phyloP scores from a whole-genome alignment of 2,113 vertebrate genomes.

The Seriola dumerili region DNA sequence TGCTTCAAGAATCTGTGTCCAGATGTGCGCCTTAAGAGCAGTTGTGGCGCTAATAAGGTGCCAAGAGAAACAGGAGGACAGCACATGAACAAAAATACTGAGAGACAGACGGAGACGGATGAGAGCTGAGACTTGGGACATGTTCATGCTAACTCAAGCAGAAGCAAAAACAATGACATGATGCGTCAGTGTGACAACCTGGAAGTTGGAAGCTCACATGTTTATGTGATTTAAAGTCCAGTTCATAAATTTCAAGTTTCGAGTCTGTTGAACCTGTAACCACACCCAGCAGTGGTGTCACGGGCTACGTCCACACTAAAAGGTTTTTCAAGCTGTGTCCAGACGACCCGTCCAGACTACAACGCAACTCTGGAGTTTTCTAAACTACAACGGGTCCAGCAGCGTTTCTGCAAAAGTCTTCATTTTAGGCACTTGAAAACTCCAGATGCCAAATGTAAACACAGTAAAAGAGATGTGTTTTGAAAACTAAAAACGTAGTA shows the following conservation, averaged over 20 bases:
- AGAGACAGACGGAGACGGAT: constrained; percentile 32
- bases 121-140: constrained; percentile 23
- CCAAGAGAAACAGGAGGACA: constrained; percentile 78
- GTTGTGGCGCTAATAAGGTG: constrained; percentile 78
- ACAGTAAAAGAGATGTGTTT: too few relatives aligned
- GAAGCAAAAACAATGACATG: neutral
- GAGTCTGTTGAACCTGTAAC: neutral
- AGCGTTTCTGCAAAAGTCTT: too few relatives aligned
- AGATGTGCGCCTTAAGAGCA: constrained; percentile 72
- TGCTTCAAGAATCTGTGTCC: constrained; percentile 68
- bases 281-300: neutral
- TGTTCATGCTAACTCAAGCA: neutral
- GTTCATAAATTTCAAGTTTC: neutral
- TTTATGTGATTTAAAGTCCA: neutral
- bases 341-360: too few relatives aligned
- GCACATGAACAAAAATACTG: constrained; percentile 64
- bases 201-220: neutral
- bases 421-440: too few relatives aligned
- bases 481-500: too few relatives aligned
- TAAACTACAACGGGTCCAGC: too few relatives aligned
- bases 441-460: too few relatives aligned
- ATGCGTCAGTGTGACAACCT: neutral
- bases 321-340: too few relatives aligned
- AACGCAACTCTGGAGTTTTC: too few relatives aligned
- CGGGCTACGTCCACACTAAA: too few relatives aligned